Conservation (phyloP, 2,888 invertebrate genomes). For the Muschampia plurimacula region DNA sequence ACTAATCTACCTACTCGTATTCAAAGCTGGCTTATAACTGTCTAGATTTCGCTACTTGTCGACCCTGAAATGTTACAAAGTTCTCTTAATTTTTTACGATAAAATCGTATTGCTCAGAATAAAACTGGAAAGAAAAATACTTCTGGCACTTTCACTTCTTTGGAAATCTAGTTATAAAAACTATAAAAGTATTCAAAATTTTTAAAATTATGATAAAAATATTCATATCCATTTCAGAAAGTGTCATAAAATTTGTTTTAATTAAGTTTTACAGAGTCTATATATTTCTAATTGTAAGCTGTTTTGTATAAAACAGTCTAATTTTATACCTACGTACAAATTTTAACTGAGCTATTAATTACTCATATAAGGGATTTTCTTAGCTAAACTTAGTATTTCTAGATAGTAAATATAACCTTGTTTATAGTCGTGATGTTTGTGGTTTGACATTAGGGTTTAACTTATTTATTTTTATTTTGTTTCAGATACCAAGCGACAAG, state of each 20-base stretch:
- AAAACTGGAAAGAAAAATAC: neutral
- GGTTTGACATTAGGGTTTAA: neutral
- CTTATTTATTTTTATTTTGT: conserved; percentile 52
- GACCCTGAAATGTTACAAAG: neutral
- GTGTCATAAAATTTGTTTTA: neutral
- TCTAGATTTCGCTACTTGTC: neutral
- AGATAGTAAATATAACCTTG: neutral
- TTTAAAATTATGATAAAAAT: too few relatives aligned
- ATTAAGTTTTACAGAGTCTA: neutral
- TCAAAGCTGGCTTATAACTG: conserved; percentile 1
- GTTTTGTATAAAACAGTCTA: neutral
- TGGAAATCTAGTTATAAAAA: neutral
- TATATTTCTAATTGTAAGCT: too few relatives aligned
- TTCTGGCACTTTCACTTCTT: neutral
- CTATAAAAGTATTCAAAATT: too few relatives aligned
- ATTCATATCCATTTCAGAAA: too few relatives aligned
- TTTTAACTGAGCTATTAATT: too few relatives aligned
- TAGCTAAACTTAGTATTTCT: too few relatives aligned
- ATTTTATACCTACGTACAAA: too few relatives aligned
- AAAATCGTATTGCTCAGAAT: neutral
- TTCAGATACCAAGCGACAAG: conserved; percentile 55
- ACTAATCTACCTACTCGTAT: neutral
- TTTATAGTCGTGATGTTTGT: neutral
- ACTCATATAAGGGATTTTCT: too few relatives aligned
- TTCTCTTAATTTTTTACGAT: neutral